phyloP scores from a whole-genome alignment of 2,113 vertebrate species.

The Pteruthius melanotis region DNA sequence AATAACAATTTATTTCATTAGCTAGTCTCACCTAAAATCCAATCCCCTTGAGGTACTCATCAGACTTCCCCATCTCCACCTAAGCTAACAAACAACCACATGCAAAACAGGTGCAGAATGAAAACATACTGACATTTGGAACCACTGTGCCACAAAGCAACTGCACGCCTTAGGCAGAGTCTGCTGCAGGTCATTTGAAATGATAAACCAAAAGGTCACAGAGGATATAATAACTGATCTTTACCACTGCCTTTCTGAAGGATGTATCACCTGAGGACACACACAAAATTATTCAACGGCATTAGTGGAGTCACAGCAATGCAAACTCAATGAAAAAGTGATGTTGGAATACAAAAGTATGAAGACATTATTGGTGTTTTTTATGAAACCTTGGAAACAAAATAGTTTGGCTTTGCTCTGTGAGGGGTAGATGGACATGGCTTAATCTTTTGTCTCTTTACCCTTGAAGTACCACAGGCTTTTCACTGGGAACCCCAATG shows the following conservation, averaged over 20 bases:
- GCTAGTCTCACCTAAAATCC: neutral
- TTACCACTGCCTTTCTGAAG: slow-evolving; percentile 24
- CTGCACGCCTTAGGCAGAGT: neutral
- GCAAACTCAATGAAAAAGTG: neutral
- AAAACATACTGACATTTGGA: slow-evolving; percentile 1
- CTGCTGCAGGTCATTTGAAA: slow-evolving; percentile 48
- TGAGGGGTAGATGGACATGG: fast-evolving
- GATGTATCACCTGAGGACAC: slow-evolving; percentile 16
- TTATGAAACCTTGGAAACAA: neutral
- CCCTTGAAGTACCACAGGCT: neutral
- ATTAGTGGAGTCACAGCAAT: neutral
- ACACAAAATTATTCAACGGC: neutral
- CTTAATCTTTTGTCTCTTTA: neutral
- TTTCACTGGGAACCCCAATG: neutral
- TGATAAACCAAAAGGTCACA: slow-evolving; percentile 36
- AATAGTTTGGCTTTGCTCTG: neutral
- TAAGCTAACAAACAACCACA: neutral
- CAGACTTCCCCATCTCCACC: neutral
- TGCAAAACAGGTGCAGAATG: neutral
- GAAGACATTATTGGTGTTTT: neutral
- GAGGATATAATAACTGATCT: neutral
- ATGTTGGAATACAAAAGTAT: neutral
- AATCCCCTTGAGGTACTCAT: neutral
- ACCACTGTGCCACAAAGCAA: neutral
- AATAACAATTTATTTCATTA: neutral